Base-by-base conservation (phyloP, 2,888 invertebrate species). In the Bombylius discolor region DNA sequence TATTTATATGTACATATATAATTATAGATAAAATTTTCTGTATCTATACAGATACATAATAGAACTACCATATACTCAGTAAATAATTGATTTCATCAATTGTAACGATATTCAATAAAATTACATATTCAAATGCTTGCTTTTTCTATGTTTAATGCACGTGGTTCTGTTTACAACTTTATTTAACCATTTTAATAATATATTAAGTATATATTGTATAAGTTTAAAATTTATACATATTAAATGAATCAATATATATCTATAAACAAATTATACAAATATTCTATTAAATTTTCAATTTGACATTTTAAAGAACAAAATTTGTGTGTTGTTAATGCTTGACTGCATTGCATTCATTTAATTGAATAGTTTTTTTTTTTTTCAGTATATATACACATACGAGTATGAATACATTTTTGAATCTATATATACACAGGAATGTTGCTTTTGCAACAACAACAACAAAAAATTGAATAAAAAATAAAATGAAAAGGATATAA, bases 11-110 rank as follows among this genome's bases (percentile, higher is more conserved):
- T 36, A 36, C 8, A 36, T 23, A 23, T 23, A 23, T 23, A 23
- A 23, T 23, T 23, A 23, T 23, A 23, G 23, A 23, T 23, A 23
- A 23, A 23, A 23, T 2, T 23, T 23, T 23, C 23, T 23, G 23
- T 23, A 23, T 23, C 23, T 23, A 23, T 23, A 23, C 23, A n/a
- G n/a, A n/a, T n/a, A n/a, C 3, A 23, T 23, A 23, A 23, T 23
- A 23, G 2, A 23, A 23, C 23, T 3, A 42, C 4, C 3, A 11
- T 5, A 42, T 45, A 46, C 49, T 11, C 14, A 46, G 42, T 56
- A 47, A 56, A 56, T 56, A 56, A 56, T 53, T 56, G 56, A 53
- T 53, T 56, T 52, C 56, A 53, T 56, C 56, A 56, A 53, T 34
- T 56, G 46, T 51, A 53, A 50, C 53, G 36, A 39, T 48, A 9